Evolutionary conservation across 2,797 vertebrate species (phyloP), one percentile per base, ranked within the genome.

Genomic region (Oophaga sylvatica): DNA sequence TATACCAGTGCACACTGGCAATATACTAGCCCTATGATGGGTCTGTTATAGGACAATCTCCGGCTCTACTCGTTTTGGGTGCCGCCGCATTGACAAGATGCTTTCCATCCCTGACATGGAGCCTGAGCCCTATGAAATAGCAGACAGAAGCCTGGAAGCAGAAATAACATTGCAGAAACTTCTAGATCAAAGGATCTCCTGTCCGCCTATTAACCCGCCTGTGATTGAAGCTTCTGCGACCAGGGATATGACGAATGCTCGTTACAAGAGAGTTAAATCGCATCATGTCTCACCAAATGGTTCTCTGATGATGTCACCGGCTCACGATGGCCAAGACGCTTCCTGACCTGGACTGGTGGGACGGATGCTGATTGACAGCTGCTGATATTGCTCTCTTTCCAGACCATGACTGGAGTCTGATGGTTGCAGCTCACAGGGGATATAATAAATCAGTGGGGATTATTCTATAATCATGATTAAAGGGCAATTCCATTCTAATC

Each of bases 391-490:
- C 59, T 41, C 78, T 80, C 79, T 12, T 41, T 63, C 79, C 60
- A 80, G 60, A 63, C 60, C 19, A 60, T 62, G 78, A 22, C 59
- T 41, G 57, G 79, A 63, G 79, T 15, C 59, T 41, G 48, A 63
- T 80, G 79, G 57, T 80, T 80, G 26, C 31, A 45, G 35, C 60
- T 80, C 79, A 80, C 29, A 8, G 56, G 35, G 60, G 19, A 80
- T 80, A 62, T 60, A 80, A 45, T 15, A 45, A 45, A 63, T 63
- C 60, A 63, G 60, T 13, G 26, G 35, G 89, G 62, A 53, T 86
- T 0, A 71, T 90, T 87, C 85, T 56, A 56, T 77, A 16, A 77
- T 77, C 75, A 56, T 77, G 75, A 77, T 77, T 77, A 77, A 77
- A 77, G 75, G 75, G 22, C 22, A 56, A 48, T 22, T 77, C 48